These are phyloP conservation scores for Eremobia ochroleuca DNA, from an alignment of 2,888 invertebrate species.

Conservation along the genomic window DNA sequence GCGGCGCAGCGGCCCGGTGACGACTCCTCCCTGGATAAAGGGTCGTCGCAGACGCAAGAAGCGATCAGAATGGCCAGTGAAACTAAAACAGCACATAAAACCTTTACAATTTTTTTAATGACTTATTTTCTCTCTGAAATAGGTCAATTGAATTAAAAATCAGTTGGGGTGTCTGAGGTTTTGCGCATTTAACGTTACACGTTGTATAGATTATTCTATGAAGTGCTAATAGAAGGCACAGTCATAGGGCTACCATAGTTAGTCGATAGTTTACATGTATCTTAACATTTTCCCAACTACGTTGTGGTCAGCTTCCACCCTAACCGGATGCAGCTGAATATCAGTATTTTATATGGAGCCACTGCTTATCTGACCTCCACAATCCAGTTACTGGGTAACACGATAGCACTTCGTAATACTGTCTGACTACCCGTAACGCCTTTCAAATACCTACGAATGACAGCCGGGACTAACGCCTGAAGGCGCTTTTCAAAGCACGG, in stretches of 20 bases:
- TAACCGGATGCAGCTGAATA: neutral
- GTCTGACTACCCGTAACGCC: neutral
- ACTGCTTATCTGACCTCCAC: neutral
- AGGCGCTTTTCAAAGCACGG: neutral
- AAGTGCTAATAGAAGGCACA: neutral
- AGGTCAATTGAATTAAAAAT: too few species aligned
- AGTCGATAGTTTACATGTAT: neutral
- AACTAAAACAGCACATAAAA: too few species aligned
- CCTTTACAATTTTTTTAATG: too few species aligned
- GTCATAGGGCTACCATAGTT: too few species aligned
- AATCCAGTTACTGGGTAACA: neutral
- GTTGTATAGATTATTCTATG: neutral
- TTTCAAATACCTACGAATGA: neutral
- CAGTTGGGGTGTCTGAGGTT: too few species aligned
- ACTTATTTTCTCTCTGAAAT: too few species aligned
- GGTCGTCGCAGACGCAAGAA: too few species aligned
- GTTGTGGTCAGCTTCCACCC: neutral
- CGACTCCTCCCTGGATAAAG: too few species aligned
- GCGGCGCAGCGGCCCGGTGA: too few species aligned
- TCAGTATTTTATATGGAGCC: neutral
- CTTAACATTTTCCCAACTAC: neutral
- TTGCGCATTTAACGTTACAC: too few species aligned
- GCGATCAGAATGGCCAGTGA: too few species aligned
- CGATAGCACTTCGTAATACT: neutral
- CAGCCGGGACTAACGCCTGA: neutral